Evolutionary conservation across 2,113 vertebrate species (phyloP).

Genomic region (Sander lucioperca): DNA sequence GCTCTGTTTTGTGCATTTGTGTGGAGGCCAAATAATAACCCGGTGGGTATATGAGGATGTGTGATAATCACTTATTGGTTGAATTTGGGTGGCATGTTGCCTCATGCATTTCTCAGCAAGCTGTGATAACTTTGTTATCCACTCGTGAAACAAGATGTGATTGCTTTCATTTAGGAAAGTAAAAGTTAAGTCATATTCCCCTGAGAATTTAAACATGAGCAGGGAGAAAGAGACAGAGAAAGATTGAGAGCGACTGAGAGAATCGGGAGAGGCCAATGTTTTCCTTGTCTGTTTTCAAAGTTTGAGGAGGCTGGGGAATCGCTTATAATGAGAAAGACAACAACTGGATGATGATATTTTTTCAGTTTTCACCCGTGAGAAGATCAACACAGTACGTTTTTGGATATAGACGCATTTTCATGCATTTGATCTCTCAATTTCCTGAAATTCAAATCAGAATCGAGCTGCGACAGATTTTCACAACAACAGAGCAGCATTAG

Average conservation of each 20-base stretch:
- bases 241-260: slow-evolving; percentile 20
- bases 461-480: neutral
- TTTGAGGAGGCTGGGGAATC: slow-evolving; percentile 49
- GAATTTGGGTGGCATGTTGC: slow-evolving; percentile 30
- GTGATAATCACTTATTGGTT: neutral
- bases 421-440: slow-evolving; percentile 50
- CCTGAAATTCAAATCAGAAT: slow-evolving; percentile 20
- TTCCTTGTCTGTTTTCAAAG: slow-evolving; percentile 56
- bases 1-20: neutral
- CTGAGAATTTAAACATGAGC: slow-evolving; percentile 55
- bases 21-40: slow-evolving; percentile 4
- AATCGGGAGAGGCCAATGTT: slow-evolving; percentile 51
- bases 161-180: slow-evolving; percentile 41
- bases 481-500: slow-evolving; percentile 4
- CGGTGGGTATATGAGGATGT: neutral
- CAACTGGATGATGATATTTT: slow-evolving; percentile 41
- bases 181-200: slow-evolving; percentile 34
- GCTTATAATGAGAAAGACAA: slow-evolving; percentile 60
- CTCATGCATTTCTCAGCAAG: neutral
- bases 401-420: slow-evolving; percentile 28
- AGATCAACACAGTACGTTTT: slow-evolving; percentile 38
- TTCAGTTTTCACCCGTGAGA: slow-evolving; percentile 52
- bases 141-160: slow-evolving; percentile 4
- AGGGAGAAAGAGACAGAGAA: slow-evolving; percentile 22
- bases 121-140: slow-evolving; percentile 14